Evolutionary conservation across 2,797 vertebrate species (phyloP).

Genomic region (Coracias cyanogaster): DNA sequence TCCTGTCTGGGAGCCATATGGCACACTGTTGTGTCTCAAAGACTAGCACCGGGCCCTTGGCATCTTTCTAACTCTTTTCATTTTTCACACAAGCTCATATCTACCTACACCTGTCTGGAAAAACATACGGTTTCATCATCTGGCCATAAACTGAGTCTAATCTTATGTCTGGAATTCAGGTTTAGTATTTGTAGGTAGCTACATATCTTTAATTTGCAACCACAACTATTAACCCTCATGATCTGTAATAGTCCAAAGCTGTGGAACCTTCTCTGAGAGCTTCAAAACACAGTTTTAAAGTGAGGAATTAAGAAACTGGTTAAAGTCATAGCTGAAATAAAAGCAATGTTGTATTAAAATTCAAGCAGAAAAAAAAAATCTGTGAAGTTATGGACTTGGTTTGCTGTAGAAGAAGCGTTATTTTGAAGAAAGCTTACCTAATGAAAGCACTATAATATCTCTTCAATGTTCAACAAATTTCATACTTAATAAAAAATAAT

Average conservation of each 20-base stretch:
- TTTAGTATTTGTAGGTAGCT: not conserved
- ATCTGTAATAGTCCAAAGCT: not conserved
- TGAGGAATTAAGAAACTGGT: not conserved
- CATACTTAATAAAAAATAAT: not conserved
- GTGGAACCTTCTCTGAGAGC: not conserved
- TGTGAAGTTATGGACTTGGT: not conserved
- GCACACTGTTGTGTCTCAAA: not conserved
- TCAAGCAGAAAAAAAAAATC: not conserved
- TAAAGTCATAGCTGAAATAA: not conserved
- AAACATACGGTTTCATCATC: not conserved
- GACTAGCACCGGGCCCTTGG: not conserved
- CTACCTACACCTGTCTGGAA: not conserved
- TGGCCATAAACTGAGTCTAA: not conserved
- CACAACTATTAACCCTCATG: not conserved
- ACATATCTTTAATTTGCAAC: not conserved
- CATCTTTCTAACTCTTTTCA: not conserved
- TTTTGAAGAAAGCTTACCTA: not conserved
- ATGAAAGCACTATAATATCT: not conserved
- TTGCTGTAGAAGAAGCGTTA: fast-evolving
- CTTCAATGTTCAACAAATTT: not conserved
- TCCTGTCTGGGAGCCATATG: not conserved
- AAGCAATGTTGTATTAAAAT: not conserved
- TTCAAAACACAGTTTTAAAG: not conserved
- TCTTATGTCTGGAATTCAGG: not conserved
- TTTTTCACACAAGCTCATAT: not conserved